A percentile compares a stretch with the other conserved stretches of the same genome.
These are phyloP conservation scores for Ammospiza maritima DNA, from an alignment of 2,797 vertebrate species.

Conservation along the genomic window DNA sequence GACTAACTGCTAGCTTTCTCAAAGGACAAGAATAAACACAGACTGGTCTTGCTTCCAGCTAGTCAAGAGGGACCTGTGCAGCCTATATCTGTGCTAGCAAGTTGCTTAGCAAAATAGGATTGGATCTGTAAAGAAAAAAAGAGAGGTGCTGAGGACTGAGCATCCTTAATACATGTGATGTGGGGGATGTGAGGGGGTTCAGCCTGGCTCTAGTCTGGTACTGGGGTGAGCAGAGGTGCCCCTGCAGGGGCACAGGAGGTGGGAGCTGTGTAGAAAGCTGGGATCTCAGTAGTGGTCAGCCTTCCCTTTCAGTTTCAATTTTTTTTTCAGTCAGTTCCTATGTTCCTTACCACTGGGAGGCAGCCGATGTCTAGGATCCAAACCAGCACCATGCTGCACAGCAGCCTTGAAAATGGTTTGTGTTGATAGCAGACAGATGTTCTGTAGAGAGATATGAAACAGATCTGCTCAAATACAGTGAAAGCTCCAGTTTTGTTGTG, in stretches of 20 bases:
- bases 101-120: neutral
- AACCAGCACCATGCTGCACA: neutral
- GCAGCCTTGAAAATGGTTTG: neutral
- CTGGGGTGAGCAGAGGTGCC: neutral
- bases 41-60: neutral
- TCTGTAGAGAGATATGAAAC: neutral
- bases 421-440: neutral
- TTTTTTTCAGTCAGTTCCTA: neutral
- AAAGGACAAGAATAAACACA: neutral
- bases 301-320: neutral
- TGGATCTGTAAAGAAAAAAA: neutral
- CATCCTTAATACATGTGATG: accelerated
- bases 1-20: neutral
- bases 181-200: neutral
- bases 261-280: neutral
- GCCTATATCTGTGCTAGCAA: neutral
- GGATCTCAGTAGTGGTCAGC: neutral
- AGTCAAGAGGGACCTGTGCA: neutral
- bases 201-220: neutral
- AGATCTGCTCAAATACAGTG: neutral
- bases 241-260: neutral
- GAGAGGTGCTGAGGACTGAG: accelerated
- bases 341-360: constrained; percentile 19
- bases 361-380: constrained; percentile 2
- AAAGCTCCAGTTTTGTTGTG: neutral